Base-by-base conservation (phyloP, 2,888 invertebrate species). In the Nomada goodeniana region DNA sequence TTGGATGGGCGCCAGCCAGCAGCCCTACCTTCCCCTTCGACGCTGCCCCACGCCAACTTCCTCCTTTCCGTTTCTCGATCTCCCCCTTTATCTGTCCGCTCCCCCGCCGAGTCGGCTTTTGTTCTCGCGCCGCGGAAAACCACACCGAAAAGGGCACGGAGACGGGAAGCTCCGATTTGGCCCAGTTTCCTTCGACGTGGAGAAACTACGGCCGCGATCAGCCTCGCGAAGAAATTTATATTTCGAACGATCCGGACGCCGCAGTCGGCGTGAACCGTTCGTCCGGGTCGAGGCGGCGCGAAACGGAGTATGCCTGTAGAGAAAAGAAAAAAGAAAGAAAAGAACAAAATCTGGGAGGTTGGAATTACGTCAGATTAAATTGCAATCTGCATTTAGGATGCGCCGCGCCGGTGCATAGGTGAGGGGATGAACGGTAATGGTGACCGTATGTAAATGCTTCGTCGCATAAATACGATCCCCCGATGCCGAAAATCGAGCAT, bases 1-100 rank as follows among this genome's bases (percentile, higher is more conserved):
- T 83, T 77, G 79, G 85, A 83, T 61, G 60, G 61, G 67, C 73
- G 82, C 80, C 80, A 82, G 80, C 59, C 11, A 63, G 44, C 26
- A 23, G 47, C 50, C 50, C 23, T 1, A 23, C 23, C 23, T 53
- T 57, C 20, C 29, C n/a, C 36, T 55, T 15, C 0, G 20, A 53
- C 2, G 47, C 59, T 13, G 23, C 11, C 23, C n/a, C 26, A 26
- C 57, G 74, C 71, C 74, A 83, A 81, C 76, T 77, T 77, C 47
- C 61, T 53, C 61, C 61, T 55, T 44, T 36, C 61, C 52, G 36
- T 10, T 10, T 47, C 47, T 70, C 23, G 36, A 29, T 71, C 53
- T 52, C n/a, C 50, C 36, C 60, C 63, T 81, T 74, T 74, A 76
- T 81, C 79, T 53, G 53, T 36, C 60, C 52, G n/a, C 5, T 20